Conservation (phyloP, 2,888 invertebrate genomes). For the Cartodere bifasciata region DNA sequence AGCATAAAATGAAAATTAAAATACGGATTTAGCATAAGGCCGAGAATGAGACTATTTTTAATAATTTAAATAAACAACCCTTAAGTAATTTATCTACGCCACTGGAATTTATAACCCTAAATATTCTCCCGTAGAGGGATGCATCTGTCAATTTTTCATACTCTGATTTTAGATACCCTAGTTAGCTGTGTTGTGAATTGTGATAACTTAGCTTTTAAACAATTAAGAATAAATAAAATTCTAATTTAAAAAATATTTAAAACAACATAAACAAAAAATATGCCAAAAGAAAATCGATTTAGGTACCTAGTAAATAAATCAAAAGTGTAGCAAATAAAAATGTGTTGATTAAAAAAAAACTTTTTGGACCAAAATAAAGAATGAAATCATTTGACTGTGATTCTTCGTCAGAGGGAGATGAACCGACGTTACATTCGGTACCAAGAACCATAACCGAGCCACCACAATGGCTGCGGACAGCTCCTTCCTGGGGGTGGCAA, state of each 20-base stretch:
- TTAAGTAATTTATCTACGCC: too few relatives aligned
- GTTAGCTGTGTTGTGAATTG: too few relatives aligned
- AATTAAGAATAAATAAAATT: too few relatives aligned
- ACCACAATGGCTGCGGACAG: conserved; percentile 31
- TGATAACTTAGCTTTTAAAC: too few relatives aligned
- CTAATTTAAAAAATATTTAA: too few relatives aligned
- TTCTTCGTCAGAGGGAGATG: conserved; percentile 35
- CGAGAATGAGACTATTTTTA: too few relatives aligned
- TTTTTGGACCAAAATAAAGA: conserved; percentile 19
- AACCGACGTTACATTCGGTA: conserved; percentile 34
- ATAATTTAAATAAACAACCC: too few relatives aligned
- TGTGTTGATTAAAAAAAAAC: conserved; percentile 3
- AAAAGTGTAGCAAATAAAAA: conserved; percentile 9
- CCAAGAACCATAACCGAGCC: conserved; percentile 30
- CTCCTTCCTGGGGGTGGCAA: conserved; percentile 29
- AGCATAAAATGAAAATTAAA: too few relatives aligned
- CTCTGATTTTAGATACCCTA: too few relatives aligned
- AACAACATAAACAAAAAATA: not conserved
- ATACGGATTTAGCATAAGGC: too few relatives aligned
- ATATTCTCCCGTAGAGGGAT: conserved; percentile 28
- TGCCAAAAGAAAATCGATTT: not conserved
- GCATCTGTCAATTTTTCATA: conserved; percentile 39
- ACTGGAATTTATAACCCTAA: conserved; percentile 26
- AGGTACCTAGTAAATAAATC: conserved; percentile 1
- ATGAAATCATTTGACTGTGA: conserved; percentile 37